Percentiles rank a stretch among this genome's conserved stretches.
Conservation (phyloP, 2,113 vertebrate genomes). For the Butastur rufipennis region DNA sequence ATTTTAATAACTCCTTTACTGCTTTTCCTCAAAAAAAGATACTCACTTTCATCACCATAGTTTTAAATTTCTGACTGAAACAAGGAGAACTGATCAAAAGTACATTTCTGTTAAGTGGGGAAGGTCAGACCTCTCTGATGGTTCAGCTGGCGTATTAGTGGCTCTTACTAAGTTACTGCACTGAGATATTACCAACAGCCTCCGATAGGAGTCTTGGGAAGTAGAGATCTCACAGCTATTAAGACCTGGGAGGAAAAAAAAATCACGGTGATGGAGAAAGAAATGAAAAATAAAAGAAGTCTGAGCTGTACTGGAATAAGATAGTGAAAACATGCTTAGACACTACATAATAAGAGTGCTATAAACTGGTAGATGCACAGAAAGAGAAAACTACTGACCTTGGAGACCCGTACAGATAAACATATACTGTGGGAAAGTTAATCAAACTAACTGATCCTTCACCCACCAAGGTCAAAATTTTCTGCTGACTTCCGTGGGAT, state of each 20-base stretch:
- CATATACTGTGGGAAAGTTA: background rate
- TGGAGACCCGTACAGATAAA: background rate
- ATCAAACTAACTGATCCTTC: background rate
- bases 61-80: constrained; percentile 36
- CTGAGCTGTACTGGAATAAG: background rate
- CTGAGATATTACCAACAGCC: background rate
- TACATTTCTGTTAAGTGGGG: background rate
- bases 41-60: background rate
- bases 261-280: background rate
- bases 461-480: background rate
- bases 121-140: constrained; percentile 1
- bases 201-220: background rate
- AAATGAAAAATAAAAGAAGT: background rate
- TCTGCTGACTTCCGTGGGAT: background rate
- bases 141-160: background rate
- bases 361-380: background rate
- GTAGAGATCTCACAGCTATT: background rate
- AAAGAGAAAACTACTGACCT: background rate
- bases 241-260: background rate
- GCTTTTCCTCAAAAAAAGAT: background rate
- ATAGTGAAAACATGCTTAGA: background rate
- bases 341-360: background rate
- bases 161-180: background rate
- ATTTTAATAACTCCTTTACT: background rate
- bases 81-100: constrained; percentile 10